Evolutionary conservation across 2,888 invertebrate species (phyloP), one percentile per base, ranked within the genome.

Genomic region (Tipula lateralis): DNA sequence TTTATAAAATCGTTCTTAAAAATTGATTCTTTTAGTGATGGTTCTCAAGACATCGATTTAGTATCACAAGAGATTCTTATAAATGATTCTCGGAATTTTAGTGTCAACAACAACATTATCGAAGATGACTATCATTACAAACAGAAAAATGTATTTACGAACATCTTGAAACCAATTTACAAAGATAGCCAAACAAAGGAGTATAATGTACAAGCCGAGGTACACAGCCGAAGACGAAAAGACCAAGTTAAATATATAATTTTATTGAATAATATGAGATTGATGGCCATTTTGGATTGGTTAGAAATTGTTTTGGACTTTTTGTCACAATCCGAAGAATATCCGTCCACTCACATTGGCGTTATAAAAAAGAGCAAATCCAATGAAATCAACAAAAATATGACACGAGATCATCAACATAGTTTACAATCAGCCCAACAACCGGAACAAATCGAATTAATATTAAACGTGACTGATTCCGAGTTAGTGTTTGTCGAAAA

Each of bases 401-500:
- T 34, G 34, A 32, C 30, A 19, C 16, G 19, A 0, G 32, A 29
- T 16, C 29, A 82, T 30, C 32, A 30, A n/a, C 29, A 82, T 1
- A 32, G 32, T 29, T 32, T 82, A 13, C n/a, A 30, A 7, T 34
- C 32, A 6, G 19, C 19, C 2, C 19, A 44, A 50, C 44, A 50
- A 13, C 1, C n/a, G 0, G 29, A 84, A 87, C 89, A 84, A 19
- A 88, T 87, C 30, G 98, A 98, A 90, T 91, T 98, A 39, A 97
- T 97, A 89, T 91, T 99, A 85, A 99, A 98, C 90, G 94, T 99
- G 30, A 97, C 97, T 0, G 97, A 99, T 90, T 98, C 98, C 2
- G 98, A 99, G 91, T 91, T 99, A 85, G 97, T 99, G 36, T 92
- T 99, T 39, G 95, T 99, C 0, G 99, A 99, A 89, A 95, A 98